Percentiles rank a stretch among this genome's conserved stretches.
phyloP scores from a whole-genome alignment of 2,797 vertebrate species.

The Dallia pectoralis region DNA sequence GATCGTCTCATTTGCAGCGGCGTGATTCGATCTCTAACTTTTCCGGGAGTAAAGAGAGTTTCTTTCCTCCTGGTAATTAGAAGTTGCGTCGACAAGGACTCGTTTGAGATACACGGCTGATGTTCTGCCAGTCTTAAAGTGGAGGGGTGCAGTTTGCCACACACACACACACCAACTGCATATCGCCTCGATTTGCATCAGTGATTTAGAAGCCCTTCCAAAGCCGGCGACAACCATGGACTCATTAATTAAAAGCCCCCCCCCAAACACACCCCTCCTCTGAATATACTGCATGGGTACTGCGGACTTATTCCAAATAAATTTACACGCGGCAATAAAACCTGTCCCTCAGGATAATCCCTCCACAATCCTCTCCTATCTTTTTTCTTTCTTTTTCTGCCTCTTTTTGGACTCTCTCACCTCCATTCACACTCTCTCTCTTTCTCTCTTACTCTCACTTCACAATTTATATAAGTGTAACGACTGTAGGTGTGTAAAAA shows the following conservation, averaged over 20 bases:
- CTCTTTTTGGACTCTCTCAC: slow-evolving; percentile 19
- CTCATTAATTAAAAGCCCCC: slow-evolving; percentile 54
- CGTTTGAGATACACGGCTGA: neutral
- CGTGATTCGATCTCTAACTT: neutral
- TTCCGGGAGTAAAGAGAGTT: neutral
- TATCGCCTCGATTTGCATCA: slow-evolving; percentile 40
- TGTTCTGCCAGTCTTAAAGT: neutral
- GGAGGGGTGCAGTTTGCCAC: neutral
- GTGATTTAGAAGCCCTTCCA: slow-evolving; percentile 50
- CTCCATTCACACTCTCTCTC: neutral
- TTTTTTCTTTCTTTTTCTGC: neutral
- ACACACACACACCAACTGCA: slow-evolving; percentile 9
- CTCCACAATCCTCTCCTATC: neutral
- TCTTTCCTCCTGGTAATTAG: neutral
- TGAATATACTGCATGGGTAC: slow-evolving; percentile 32
- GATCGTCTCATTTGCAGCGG: neutral
- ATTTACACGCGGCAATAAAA: slow-evolving; percentile 45
- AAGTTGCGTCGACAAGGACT: neutral
- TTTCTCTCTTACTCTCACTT: slow-evolving; percentile 4
- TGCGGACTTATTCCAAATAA: slow-evolving; percentile 48
- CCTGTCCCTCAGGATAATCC: slow-evolving; percentile 42
- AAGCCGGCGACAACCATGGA: slow-evolving; percentile 45
- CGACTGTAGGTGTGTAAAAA: too few species aligned
- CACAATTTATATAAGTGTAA: too few species aligned
- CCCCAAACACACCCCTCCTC: neutral